Conservation (phyloP, 2,797 vertebrate species). For the Molossus molossus region DNA sequence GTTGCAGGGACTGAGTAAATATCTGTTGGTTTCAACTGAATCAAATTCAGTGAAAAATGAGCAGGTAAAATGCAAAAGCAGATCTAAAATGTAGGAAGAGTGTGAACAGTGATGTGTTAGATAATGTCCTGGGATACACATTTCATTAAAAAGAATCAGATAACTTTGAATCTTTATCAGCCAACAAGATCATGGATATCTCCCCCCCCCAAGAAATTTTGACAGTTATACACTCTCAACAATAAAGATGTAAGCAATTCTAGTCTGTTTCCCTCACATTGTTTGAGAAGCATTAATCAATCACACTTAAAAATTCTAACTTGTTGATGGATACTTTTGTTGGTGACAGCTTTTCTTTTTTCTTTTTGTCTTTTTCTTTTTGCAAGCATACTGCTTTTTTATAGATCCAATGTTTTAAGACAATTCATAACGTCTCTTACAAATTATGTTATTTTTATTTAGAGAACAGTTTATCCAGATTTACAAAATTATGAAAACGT, state of each 20-base stretch:
- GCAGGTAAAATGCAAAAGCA: not conserved
- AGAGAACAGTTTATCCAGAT: not conserved
- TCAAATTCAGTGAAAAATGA: slow-evolving; percentile 12
- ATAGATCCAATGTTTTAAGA: slow-evolving; percentile 6
- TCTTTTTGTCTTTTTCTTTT: not conserved
- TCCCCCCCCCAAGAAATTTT: slow-evolving; percentile 49
- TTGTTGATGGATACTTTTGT: slow-evolving; percentile 20
- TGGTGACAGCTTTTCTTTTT: not conserved
- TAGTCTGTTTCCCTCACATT: slow-evolving; percentile 56
- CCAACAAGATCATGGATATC: slow-evolving; percentile 48
- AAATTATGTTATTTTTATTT: slow-evolving; percentile 31
- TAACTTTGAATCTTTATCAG: slow-evolving; percentile 53
- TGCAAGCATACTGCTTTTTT: not conserved
- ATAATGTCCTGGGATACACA: not conserved
- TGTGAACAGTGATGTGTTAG: not conserved
- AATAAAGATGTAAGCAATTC: slow-evolving; percentile 66
- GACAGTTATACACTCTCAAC: slow-evolving; percentile 64
- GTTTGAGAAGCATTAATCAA: slow-evolving; percentile 69
- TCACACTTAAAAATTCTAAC: not conserved
- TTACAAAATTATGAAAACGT: slow-evolving; percentile 42
- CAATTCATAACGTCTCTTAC: not conserved
- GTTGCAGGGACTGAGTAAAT: not conserved
- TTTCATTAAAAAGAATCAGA: slow-evolving; percentile 42
- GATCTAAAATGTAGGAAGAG: slow-evolving; percentile 15
- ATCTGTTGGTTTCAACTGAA: not conserved